Evolutionary conservation across 2,888 invertebrate genomes (phyloP).

Genomic region (Iselma pallidipennis): DNA sequence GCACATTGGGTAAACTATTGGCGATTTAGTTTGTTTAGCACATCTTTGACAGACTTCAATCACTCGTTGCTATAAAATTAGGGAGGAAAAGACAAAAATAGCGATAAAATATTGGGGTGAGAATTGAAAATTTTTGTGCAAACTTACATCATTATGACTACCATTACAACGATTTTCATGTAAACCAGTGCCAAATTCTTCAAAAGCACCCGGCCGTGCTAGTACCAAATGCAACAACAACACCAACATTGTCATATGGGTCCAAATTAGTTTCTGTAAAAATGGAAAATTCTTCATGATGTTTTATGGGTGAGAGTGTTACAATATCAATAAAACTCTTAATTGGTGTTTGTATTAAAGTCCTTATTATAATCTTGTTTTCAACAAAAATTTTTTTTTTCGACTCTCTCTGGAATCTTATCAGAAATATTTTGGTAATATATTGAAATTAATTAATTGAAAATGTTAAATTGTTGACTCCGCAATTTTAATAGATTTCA

Average conservation of each 20-base stretch:
- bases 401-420: background rate
- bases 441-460: background rate
- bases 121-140: background rate
- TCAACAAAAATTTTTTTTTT: no score
- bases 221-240: background rate
- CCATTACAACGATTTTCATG: constrained; percentile 17
- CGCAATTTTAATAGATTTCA: background rate
- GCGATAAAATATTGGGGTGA: background rate
- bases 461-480: no score
- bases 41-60: constrained; percentile 65
- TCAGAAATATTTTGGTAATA: background rate
- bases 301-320: background rate
- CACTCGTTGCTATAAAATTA: constrained; percentile 12
- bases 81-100: background rate
- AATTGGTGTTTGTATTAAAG: background rate
- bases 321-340: background rate
- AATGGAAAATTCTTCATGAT: background rate
- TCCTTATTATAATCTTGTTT: background rate
- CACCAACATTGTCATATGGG: background rate
- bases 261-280: background rate
- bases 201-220: constrained; percentile 12
- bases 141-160: constrained; percentile 15
- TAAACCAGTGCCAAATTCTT: constrained; percentile 10
- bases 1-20: constrained; percentile 63
- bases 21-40: constrained; percentile 65